Evolutionary conservation across 2,888 invertebrate genomes (phyloP), one percentile per base, ranked within the genome.

Genomic region (Atherix ibis): DNA sequence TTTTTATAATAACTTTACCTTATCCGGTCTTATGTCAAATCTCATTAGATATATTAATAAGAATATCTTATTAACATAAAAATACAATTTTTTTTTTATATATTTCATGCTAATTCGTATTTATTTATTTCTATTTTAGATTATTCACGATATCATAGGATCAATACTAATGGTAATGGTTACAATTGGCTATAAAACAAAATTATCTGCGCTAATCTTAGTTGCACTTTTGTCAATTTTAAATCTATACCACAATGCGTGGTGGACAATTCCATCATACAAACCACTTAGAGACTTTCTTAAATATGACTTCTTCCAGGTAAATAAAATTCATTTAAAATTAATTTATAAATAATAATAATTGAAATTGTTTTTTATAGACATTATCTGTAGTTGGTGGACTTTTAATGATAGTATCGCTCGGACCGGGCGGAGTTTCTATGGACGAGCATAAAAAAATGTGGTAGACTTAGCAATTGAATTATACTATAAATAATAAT

Each of bases 231-330:
- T 99, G 33, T 70, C 80, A 4, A 68, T 78, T 29, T 74, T 98
- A 50, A 99, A 99, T 65, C 71, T 97, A 46, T 97, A 94, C 63
- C 87, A 95, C 64, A 98, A 99, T 62, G 88, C 92, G 44, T 99
- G 92, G 88, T 98, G 98, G 98, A 73, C 74, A 50, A 81, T 97
- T 56, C 92, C 95, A 4, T 73, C 83, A 5, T 85, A 92, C 62
- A 91, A 91, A 53, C 94, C 95, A 35, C 78, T 97, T 48, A 71
- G 98, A 59, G 98, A 99, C 67, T 99, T 98, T 69, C 78, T 99
- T 47, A 99, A 99, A 71, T 99, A 99, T 57, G 98, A 99, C 66
- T 99, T 99, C 71, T 99, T 99, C 82, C 98, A 98, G 77, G 89
- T 88, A 61, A 64, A 22, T 18, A 22, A 22, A 22, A 22, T 8